Conservation (phyloP, 92 coral and sea anemone genomes). For the Bergia puertoricense region DNA sequence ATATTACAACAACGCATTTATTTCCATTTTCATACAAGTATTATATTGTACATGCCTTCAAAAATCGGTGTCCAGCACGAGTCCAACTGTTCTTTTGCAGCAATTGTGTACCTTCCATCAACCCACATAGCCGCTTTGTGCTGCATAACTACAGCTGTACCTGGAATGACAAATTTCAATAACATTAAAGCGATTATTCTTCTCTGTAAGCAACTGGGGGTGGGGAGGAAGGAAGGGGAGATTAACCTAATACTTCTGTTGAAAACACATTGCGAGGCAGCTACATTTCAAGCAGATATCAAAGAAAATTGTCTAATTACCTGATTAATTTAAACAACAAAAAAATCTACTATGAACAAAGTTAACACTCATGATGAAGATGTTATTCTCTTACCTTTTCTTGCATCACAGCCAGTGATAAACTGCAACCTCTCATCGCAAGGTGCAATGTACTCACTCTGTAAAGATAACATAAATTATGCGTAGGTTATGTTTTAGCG, state of each 20-base stretch:
- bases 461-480: background rate
- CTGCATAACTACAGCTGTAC: slow-evolving; percentile 32
- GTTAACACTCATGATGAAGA: too few species aligned
- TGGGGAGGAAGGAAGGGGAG: too few species aligned
- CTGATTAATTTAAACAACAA: too few species aligned
- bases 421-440: slow-evolving; percentile 41
- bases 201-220: too few species aligned
- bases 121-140: slow-evolving; percentile 21
- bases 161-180: background rate
- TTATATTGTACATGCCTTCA: background rate
- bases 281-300: too few species aligned
- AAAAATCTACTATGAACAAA: too few species aligned
- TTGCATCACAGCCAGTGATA: slow-evolving; percentile 30
- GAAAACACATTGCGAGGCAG: too few species aligned
- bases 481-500: too few species aligned
- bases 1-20: too few species aligned
- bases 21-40: background rate
- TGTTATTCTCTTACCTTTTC: background rate
- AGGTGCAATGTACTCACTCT: slow-evolving; percentile 37
- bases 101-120: slow-evolving; percentile 29
- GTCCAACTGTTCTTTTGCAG: slow-evolving; percentile 38
- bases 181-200: background rate
- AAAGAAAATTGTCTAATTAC: too few species aligned
- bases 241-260: too few species aligned
- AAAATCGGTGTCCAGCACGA: slow-evolving; percentile 31